Conservation (phyloP, 1,140 invertebrate species). For the Laodelphax striatellus region DNA sequence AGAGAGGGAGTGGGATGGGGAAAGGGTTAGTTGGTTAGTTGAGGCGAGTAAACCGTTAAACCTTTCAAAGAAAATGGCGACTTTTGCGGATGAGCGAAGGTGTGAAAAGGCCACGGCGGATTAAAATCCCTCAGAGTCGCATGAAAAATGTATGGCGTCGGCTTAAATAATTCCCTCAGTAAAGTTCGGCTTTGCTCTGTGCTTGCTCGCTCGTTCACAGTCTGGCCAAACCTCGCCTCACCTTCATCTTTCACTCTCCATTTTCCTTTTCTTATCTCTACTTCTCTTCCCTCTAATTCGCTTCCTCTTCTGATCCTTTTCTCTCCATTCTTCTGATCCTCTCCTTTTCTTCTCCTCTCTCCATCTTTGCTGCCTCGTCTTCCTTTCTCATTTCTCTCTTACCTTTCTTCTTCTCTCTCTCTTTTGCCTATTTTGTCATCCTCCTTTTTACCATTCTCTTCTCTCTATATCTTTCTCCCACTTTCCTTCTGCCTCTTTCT, state of each 20-base stretch:
- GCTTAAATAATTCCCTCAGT: neutral
- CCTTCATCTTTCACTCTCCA: neutral
- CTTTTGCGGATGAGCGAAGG: slow-evolving; percentile 1
- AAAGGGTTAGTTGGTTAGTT: neutral
- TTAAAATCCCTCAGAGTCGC: slow-evolving; percentile 2
- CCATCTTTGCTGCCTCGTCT: neutral
- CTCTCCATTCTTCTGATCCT: neutral
- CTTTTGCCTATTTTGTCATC: too few species aligned
- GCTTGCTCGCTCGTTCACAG: too few species aligned
- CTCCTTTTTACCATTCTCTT: too few species aligned
- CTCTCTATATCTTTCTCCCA: too few species aligned
- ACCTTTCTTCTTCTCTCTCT: too few species aligned
- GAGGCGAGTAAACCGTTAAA: neutral
- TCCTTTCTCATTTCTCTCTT: too few species aligned
- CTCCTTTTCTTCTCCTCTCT: neutral
- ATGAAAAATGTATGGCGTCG: neutral
- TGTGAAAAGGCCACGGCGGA: slow-evolving; percentile 1
- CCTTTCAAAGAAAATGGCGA: slow-evolving; percentile 1
- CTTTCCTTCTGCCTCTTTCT: too few species aligned
- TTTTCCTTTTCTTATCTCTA: neutral
- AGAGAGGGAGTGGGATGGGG: neutral
- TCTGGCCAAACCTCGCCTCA: neutral
- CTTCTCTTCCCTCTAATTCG: neutral
- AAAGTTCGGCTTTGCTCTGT: neutral
- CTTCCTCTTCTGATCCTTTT: neutral